These are phyloP conservation scores for Nyctibius bracteatus DNA, from an alignment of 2,113 vertebrate species.

Conservation along the genomic window DNA sequence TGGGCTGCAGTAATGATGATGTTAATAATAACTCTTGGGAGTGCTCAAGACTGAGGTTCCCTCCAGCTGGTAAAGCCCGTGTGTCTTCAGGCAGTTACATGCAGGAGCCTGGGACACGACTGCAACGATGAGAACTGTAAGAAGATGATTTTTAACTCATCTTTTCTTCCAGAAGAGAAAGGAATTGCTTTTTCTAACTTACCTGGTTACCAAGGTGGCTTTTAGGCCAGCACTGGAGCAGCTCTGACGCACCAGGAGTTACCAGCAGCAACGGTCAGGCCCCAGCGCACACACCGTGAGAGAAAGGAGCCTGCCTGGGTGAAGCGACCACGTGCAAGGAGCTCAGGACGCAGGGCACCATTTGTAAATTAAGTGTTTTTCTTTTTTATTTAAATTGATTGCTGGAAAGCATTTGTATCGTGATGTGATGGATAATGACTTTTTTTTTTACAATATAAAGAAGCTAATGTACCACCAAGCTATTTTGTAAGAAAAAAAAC, in stretches of 20 bases:
- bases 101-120: neutral
- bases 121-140: neutral
- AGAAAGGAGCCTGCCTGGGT: neutral
- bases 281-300: rapidly evolving
- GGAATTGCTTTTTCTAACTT: neutral
- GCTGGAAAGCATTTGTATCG: constrained; percentile 81
- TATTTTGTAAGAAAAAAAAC: constrained; percentile 75
- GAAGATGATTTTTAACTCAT: neutral
- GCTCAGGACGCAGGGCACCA: neutral
- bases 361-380: constrained; percentile 66
- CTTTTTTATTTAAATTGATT: constrained; percentile 85
- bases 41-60: neutral
- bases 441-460: constrained; percentile 77
- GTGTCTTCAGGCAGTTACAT: neutral
- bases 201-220: neutral
- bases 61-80: neutral
- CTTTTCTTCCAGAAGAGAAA: neutral
- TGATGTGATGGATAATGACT: constrained; percentile 64
- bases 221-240: neutral
- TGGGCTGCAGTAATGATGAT: too few relatives aligned
- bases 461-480: constrained; percentile 83
- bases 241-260: rapidly evolving
- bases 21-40: too few relatives aligned
- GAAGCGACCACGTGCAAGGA: neutral
- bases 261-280: rapidly evolving